These are phyloP conservation scores for Brachymystax lenok DNA, from an alignment of 2,797 vertebrate species.

Conservation along the genomic window DNA sequence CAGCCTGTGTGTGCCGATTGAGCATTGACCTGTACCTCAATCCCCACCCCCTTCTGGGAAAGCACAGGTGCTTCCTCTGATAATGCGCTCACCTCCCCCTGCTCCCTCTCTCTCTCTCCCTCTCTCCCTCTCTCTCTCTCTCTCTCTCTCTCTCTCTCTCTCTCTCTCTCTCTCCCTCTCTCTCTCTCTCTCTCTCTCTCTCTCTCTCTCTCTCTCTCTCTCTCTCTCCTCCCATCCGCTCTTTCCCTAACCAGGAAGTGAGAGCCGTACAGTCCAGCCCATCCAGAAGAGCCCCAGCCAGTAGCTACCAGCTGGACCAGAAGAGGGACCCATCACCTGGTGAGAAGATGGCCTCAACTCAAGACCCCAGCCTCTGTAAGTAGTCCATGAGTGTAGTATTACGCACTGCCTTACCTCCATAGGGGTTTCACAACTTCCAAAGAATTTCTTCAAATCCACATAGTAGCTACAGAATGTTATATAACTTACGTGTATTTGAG, in stretches of 20 bases:
- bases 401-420: no score
- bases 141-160: slow-evolving; percentile 10
- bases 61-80: slow-evolving; percentile 60
- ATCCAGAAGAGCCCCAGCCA: slow-evolving; percentile 39
- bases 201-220: neutral
- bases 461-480: neutral
- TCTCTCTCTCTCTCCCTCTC: neutral
- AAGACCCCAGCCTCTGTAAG: slow-evolving; percentile 54
- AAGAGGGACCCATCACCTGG: slow-evolving; percentile 28
- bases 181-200: neutral
- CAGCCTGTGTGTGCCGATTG: neutral
- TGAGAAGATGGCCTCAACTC: slow-evolving; percentile 47
- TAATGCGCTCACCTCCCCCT: slow-evolving; percentile 4
- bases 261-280: slow-evolving; percentile 33
- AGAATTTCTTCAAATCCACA: neutral
- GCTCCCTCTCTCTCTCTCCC: slow-evolving; percentile 2
- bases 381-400: slow-evolving; percentile 16
- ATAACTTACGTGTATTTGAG: neutral
- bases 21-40: slow-evolving; percentile 22
- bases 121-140: slow-evolving; percentile 11
- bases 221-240: neutral
- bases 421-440: neutral
- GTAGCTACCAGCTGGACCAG: slow-evolving; percentile 8
- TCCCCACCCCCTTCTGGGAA: slow-evolving; percentile 23
- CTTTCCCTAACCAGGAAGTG: slow-evolving; percentile 58